Base-by-base conservation (phyloP, 2,888 invertebrate species). In the Spisula subtruncata region DNA sequence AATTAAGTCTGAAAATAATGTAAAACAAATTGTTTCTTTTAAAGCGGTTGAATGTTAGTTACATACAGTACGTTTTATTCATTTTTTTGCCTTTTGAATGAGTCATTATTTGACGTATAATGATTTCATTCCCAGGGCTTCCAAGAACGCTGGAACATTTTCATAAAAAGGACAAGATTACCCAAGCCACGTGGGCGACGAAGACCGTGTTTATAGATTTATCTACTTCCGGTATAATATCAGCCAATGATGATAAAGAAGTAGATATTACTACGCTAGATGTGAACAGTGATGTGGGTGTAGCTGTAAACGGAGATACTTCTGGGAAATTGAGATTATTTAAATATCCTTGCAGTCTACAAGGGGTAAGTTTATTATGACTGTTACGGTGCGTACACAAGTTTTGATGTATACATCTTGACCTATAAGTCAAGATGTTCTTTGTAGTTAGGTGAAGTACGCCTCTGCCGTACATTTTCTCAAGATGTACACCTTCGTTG, bases 251-350 rank as follows among this genome's bases (percentile, higher is more conserved):
- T 81, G 94, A 93, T 0, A 89, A 92, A 25, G 93, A 94, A 25
- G 92, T 91, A 5, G 94, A 94, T 10, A 89, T 96, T n/a, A 93
- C 92, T 5, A 87, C 94, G 60, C 86, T 96, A 0, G 94, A 94
- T 86, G 94, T 95, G 41, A 89, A 84, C 60, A 92, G 93, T 82
- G 90, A 84, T 4, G 85, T 87, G 29, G 93, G 89, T n/a, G 90
- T 96, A 29, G 94, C 96, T 56, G 95, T 94, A 6, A 94, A 95
- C 93, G 96, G 95, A 41, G 96, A 96, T 89, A 94, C 91, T 32
- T 89, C 89, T 2, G 96, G 96, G 8, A 91, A 93, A 66, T 85
- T 96, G 41, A 94, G 95, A 83, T 91, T 96, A 25, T 96, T 95
- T 89, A 88, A 95, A 66, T 95, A 95, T 90, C 96, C 96, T 0